These are phyloP conservation scores for Megathymus violae DNA, from an alignment of 1,140 invertebrate genomes.

Conservation along the genomic window DNA sequence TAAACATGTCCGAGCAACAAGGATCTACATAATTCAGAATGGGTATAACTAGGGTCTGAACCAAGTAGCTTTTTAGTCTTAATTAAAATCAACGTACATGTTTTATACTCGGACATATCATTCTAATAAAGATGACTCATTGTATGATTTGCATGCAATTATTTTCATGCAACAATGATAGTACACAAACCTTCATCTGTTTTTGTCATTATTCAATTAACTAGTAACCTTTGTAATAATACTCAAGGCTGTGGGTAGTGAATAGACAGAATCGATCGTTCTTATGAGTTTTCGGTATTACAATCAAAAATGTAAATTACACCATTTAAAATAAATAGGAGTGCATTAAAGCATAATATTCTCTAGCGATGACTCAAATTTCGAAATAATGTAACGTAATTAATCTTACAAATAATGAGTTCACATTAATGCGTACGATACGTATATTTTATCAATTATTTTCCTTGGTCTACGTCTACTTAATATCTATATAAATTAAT, in stretches of 20 bases:
- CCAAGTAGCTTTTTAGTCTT: too few relatives aligned
- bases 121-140: background rate
- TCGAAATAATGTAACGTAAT: too few relatives aligned
- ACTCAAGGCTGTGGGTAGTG: constrained; percentile 10
- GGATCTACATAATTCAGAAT: too few relatives aligned
- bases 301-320: background rate
- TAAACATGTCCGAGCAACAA: too few relatives aligned
- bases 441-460: too few relatives aligned
- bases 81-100: background rate
- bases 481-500: too few relatives aligned
- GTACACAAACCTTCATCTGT: constrained; percentile 21
- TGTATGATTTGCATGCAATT: background rate
- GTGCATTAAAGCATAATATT: background rate
- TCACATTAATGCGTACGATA: too few relatives aligned
- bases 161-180: constrained; percentile 13
- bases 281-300: background rate
- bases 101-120: background rate
- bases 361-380: background rate
- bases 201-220: constrained; percentile 29
- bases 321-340: too few relatives aligned
- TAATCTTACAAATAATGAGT: too few relatives aligned
- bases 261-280: background rate
- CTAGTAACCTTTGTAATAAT: constrained; percentile 4
- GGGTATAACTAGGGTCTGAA: too few relatives aligned
- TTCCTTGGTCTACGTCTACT: too few relatives aligned